These are phyloP conservation scores for Pterocles gutturalis DNA, from an alignment of 2,113 vertebrate species.

Conservation along the genomic window DNA sequence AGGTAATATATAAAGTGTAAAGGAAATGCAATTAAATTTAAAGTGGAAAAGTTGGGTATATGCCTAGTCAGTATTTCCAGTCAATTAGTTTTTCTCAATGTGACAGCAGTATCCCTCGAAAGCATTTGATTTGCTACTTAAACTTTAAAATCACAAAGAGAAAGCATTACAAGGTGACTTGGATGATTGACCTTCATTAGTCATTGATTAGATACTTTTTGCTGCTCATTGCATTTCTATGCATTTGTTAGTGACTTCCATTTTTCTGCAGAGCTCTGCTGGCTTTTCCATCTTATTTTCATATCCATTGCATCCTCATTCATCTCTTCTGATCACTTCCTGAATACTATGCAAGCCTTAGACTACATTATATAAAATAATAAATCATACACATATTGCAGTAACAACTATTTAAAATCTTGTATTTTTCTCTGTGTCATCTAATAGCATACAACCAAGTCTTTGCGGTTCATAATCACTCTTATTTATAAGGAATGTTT, in stretches of 20 bases:
- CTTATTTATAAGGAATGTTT: background rate
- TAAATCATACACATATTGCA: background rate
- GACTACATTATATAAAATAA: background rate
- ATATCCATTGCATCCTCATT: background rate
- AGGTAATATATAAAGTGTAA: background rate
- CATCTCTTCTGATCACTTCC: background rate
- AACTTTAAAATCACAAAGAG: conserved; percentile 14
- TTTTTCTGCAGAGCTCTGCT: background rate
- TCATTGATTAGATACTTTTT: background rate
- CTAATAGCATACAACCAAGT: background rate
- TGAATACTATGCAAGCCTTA: background rate
- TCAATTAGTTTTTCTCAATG: conserved; percentile 24
- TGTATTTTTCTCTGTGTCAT: background rate
- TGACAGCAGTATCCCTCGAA: background rate
- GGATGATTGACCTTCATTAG: conserved; percentile 12
- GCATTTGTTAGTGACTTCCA: background rate
- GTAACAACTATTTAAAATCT: background rate
- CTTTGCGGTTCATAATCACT: background rate
- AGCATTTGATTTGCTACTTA: conserved; percentile 32
- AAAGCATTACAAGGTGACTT: background rate
- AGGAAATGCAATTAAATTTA: conserved; percentile 42
- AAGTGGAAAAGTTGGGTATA: background rate
- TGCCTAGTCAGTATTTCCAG: conserved; percentile 16
- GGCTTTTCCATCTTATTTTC: background rate
- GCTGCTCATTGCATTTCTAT: background rate